phyloP scores from a whole-genome alignment of 1,140 invertebrate genomes.

The Caenorhabditis briggsae region DNA sequence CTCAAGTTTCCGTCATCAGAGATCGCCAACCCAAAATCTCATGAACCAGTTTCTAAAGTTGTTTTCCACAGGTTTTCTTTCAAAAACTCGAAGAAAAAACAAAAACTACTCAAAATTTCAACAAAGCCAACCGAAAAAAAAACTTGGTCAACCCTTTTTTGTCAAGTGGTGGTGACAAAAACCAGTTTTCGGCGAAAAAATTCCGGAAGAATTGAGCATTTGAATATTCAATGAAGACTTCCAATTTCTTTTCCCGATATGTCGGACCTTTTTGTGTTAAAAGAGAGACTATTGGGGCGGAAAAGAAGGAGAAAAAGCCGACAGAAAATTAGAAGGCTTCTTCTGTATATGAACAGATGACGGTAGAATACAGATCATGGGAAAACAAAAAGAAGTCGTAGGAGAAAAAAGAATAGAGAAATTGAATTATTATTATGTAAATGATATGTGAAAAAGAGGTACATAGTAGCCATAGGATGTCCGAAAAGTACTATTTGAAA shows the following conservation, averaged over 20 bases:
- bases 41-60: too few species aligned
- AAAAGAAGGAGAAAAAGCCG: slow-evolving; percentile 36
- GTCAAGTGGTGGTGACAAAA: neutral
- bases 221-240: slow-evolving; percentile 42
- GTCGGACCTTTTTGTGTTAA: slow-evolving; percentile 26
- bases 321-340: slow-evolving; percentile 15
- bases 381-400: neutral
- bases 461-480: neutral
- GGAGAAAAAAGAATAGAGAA: neutral
- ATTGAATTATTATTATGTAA: slow-evolving; percentile 57
- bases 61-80: neutral
- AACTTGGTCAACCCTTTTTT: neutral
- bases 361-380: slow-evolving; percentile 21
- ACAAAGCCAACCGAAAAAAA: neutral
- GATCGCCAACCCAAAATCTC: too few species aligned
- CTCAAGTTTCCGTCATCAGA: too few species aligned
- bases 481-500: slow-evolving; percentile 27
- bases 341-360: slow-evolving; percentile 12
- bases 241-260: neutral
- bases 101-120: neutral
- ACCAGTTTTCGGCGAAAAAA: slow-evolving; percentile 36
- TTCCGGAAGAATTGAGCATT: slow-evolving; percentile 51
- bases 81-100: neutral
- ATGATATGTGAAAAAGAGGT: slow-evolving; percentile 48
- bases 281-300: slow-evolving; percentile 17